Base-by-base conservation (phyloP, 1,140 invertebrate genomes). In the Heliconius himera region DNA sequence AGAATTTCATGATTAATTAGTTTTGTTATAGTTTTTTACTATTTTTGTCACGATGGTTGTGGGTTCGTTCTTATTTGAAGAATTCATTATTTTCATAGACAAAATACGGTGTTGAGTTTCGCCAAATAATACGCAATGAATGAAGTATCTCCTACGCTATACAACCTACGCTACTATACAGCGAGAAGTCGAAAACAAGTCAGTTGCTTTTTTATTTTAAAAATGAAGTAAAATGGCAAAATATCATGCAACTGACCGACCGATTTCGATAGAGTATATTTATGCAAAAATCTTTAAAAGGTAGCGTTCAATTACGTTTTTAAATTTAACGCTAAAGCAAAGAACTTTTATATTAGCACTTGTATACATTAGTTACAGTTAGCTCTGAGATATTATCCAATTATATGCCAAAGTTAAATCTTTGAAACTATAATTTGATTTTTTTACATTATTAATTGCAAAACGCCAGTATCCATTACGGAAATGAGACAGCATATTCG, bases 401-500 rank as follows among this genome's bases (percentile, higher is more conserved):
- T 66, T 66, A 66, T 26, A 66, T 66, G 22, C 0, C 22, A 66
- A 66, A 66, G 26, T 29, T 22, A 66, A 66, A 13, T 29, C n/a
- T 29, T 66, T 66, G 16, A 9, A 66, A 66, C 60, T 29, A 66
- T 66, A 66, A 66, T 66, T 66, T 66, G 26, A 29, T 26, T 66
- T 66, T 66, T 66, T 26, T 66, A 66, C 60, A 3, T 16, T 29
- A 38, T 20, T 70, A 76, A 70, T 76, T 76, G 74, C 74, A 76
- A 29, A 76, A 76, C 26, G 38, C 26, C 38, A 33, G 74, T 76
- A 70, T 76, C 74, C 26, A 76, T 76, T 76, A 76, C 56, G 74
- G 74, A 76, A 76, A 76, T 76, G 74, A 76, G n/a, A n/a, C 0
- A 29, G 74, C 74, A 49, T n/a, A 76, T 76, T 76, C 41, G 41